phyloP scores from a whole-genome alignment of 2,113 vertebrate species.

The Laticauda colubrina region DNA sequence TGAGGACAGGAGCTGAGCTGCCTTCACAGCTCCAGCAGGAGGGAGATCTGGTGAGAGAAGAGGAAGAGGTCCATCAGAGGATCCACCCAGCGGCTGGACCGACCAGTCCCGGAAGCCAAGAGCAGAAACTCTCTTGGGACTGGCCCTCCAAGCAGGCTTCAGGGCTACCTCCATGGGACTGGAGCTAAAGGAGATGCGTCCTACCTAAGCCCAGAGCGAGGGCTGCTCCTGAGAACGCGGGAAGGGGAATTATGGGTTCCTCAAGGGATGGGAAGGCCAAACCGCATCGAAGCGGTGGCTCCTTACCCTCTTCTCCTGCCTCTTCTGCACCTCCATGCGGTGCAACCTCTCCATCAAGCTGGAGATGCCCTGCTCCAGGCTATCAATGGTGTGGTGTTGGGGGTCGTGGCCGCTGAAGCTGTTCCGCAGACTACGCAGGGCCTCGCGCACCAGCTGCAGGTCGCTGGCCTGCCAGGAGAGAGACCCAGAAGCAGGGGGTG shows the following conservation, averaged over 20 bases:
- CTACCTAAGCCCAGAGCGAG: not conserved
- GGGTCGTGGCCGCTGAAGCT: conserved; percentile 92
- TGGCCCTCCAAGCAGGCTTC: not conserved
- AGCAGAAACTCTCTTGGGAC: not conserved
- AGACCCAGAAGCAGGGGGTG: not conserved
- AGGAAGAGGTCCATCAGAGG: not conserved
- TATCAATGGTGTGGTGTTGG: conserved; percentile 97
- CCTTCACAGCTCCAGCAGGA: not conserved
- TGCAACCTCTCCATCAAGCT: conserved; percentile 91
- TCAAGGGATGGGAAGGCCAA: not conserved
- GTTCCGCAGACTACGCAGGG: conserved; percentile 89
- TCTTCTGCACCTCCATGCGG: conserved; percentile 77
- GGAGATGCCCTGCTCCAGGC: conserved; percentile 91
- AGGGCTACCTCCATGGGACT: no score
- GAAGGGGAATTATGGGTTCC: no score
- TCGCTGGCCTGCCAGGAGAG: conserved; percentile 76
- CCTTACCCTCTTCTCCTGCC: conserved; percentile 76
- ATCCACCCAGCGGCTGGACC: not conserved
- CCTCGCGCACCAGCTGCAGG: conserved; percentile 89
- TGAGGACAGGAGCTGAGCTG: not conserved
- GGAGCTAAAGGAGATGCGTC: not conserved
- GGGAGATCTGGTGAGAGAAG: no score
- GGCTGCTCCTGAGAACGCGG: not conserved
- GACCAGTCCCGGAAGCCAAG: no score
- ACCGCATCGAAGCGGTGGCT: fast-evolving